A percentile compares a stretch with the other conserved stretches of the same genome.
Evolutionary conservation across 2,797 vertebrate species (phyloP).

Genomic region (Limosa lapponica): DNA sequence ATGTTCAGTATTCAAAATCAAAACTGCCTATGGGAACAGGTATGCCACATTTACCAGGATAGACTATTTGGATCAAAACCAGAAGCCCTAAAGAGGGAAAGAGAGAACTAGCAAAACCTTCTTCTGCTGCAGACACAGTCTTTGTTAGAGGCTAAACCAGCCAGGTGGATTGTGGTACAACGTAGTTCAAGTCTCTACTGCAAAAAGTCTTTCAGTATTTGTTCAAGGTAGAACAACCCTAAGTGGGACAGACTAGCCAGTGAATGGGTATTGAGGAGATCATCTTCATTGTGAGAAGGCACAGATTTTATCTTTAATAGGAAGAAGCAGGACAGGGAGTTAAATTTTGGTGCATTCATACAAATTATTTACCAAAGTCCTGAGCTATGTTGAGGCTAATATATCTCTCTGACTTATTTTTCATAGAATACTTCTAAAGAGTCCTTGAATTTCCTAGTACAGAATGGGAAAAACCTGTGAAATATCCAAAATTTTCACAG

Average conservation of each 20-base stretch:
- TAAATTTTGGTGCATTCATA: neutral
- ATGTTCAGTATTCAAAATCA: neutral
- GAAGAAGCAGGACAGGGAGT: neutral
- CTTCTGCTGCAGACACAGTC: neutral
- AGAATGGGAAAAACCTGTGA: neutral
- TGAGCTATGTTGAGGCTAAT: neutral
- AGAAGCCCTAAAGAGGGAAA: neutral
- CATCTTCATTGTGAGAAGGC: neutral
- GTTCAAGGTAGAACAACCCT: neutral
- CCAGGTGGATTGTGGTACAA: neutral
- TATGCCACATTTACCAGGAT: neutral
- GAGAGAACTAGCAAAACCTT: neutral
- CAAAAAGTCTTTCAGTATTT: neutral
- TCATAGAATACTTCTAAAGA: neutral
- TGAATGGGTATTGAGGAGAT: neutral
- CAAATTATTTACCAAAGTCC: neutral
- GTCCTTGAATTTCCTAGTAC: neutral
- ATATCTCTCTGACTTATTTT: neutral
- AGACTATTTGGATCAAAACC: neutral
- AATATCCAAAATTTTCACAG: neutral
- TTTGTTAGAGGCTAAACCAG: neutral
- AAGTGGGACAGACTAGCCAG: neutral
- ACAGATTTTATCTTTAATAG: neutral
- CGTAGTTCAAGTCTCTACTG: neutral
- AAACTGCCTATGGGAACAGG: neutral